Evolutionary conservation across 2,797 vertebrate genomes (phyloP).

Genomic region (Poecilia wingei): DNA sequence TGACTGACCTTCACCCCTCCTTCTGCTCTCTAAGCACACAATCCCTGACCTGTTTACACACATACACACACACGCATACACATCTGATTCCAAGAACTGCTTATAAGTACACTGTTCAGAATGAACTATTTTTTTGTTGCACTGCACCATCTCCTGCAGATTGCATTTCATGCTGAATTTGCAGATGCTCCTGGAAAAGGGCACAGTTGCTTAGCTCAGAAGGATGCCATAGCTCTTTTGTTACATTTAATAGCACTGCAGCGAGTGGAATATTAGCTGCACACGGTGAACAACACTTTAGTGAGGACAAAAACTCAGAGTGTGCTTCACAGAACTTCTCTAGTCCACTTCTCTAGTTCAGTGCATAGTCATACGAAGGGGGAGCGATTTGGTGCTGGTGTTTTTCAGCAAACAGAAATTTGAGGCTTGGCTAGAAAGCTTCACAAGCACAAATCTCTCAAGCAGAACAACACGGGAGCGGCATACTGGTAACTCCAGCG

Average conservation of each 20-base stretch:
- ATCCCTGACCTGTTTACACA: conserved; percentile 22
- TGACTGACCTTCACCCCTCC: conserved; percentile 41
- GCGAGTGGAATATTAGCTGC: conserved; percentile 45
- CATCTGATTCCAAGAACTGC: conserved; percentile 34
- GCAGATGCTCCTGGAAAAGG: conserved; percentile 53
- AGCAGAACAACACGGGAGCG: conserved; percentile 23
- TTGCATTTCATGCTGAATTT: conserved; percentile 67
- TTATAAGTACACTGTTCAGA: conserved; percentile 33
- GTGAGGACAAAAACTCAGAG: conserved; percentile 31
- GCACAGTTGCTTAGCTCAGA: conserved; percentile 42
- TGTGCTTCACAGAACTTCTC: conserved; percentile 34
- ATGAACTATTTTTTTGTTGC: conserved; percentile 18
- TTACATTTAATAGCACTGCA: conserved; percentile 51
- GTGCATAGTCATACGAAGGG: conserved; percentile 49
- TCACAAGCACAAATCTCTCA: conserved; percentile 22
- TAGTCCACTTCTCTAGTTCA: conserved; percentile 57
- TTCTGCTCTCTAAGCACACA: conserved; percentile 31
- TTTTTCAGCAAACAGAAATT: conserved; percentile 56
- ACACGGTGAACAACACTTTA: conserved; percentile 21
- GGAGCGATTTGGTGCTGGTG: conserved; percentile 49
- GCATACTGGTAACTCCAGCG: conserved; percentile 14
- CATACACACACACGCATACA: background rate
- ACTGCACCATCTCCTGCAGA: conserved; percentile 37
- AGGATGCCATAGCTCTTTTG: conserved; percentile 49
- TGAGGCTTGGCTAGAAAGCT: conserved; percentile 39